phyloP scores from a whole-genome alignment of 1,140 invertebrate species.

The Grapholita molesta region DNA sequence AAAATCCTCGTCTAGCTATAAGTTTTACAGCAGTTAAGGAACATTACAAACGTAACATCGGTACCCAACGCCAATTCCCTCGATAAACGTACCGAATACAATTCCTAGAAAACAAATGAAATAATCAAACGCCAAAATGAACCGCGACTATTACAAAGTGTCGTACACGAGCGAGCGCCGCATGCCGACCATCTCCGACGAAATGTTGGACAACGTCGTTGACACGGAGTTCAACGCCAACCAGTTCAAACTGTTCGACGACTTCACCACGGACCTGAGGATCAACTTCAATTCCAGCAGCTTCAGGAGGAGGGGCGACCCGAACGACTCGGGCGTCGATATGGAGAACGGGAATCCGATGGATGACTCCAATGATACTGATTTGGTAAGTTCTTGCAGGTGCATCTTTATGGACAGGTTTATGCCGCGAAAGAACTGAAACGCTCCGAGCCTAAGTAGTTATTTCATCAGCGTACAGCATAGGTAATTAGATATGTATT shows the following conservation, averaged over 20 bases:
- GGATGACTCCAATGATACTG: constrained; percentile 59
- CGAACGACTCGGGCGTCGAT: constrained; percentile 69
- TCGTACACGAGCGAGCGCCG: constrained; percentile 49
- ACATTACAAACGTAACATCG: constrained; percentile 23
- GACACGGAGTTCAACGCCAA: constrained; percentile 71
- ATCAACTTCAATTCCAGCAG: constrained; percentile 59
- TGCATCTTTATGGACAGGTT: too few relatives aligned
- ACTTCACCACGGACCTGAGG: constrained; percentile 62
- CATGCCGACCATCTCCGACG: constrained; percentile 34
- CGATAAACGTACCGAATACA: constrained; percentile 26
- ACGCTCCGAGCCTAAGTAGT: too few relatives aligned
- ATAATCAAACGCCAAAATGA: constrained; percentile 51
- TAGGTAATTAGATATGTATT: too few relatives aligned
- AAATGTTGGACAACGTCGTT: constrained; percentile 67
- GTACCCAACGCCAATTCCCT: constrained; percentile 29
- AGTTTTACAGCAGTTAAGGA: neutral
- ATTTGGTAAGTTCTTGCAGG: constrained; percentile 57
- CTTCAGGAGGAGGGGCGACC: constrained; percentile 49
- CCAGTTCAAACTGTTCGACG: constrained; percentile 69
- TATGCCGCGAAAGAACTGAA: too few relatives aligned
- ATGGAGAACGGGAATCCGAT: constrained; percentile 66
- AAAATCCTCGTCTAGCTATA: neutral
- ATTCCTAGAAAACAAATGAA: constrained; percentile 28
- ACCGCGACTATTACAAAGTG: constrained; percentile 65
- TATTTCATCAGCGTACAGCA: too few relatives aligned